Conservation (phyloP, 1,140 invertebrate genomes). For the Bombus haemorrhoidalis region DNA sequence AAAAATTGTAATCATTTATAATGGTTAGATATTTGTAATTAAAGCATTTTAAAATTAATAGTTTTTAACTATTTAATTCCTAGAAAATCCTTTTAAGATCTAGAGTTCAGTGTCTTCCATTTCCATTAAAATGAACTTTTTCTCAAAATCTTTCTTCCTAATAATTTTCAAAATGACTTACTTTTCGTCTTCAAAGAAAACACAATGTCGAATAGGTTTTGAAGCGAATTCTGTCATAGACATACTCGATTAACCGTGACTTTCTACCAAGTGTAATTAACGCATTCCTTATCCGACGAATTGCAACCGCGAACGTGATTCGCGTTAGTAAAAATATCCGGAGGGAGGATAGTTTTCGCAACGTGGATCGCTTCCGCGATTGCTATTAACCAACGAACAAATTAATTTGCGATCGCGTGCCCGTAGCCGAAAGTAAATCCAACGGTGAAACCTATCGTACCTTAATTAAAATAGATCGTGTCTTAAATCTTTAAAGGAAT, state of each 20-base stretch:
- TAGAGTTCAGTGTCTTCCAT: too few species aligned
- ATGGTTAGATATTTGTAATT: too few species aligned
- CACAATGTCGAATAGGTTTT: background rate
- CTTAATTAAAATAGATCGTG: conserved; percentile 38
- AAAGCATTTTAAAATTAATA: too few species aligned
- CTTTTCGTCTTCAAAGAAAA: too few species aligned
- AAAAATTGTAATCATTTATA: too few species aligned
- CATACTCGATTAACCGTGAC: conserved; percentile 2
- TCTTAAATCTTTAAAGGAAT: conserved; percentile 17
- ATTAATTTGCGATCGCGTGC: conserved; percentile 7
- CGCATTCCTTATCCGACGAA: conserved; percentile 2
- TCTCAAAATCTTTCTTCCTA: too few species aligned
- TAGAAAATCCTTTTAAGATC: too few species aligned
- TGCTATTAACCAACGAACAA: background rate
- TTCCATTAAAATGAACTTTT: too few species aligned
- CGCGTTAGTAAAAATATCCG: conserved; percentile 13
- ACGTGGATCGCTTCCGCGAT: conserved; percentile 16
- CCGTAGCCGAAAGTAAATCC: conserved; percentile 29
- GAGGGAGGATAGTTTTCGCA: background rate
- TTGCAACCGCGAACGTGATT: conserved; percentile 23
- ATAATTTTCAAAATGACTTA: too few species aligned
- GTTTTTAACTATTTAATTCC: too few species aligned
- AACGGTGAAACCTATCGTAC: conserved; percentile 16
- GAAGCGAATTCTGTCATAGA: background rate
- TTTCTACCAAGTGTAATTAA: conserved; percentile 19